Base-by-base conservation (phyloP, 2,797 vertebrate genomes). In the Dendrocincla tyrannina region DNA sequence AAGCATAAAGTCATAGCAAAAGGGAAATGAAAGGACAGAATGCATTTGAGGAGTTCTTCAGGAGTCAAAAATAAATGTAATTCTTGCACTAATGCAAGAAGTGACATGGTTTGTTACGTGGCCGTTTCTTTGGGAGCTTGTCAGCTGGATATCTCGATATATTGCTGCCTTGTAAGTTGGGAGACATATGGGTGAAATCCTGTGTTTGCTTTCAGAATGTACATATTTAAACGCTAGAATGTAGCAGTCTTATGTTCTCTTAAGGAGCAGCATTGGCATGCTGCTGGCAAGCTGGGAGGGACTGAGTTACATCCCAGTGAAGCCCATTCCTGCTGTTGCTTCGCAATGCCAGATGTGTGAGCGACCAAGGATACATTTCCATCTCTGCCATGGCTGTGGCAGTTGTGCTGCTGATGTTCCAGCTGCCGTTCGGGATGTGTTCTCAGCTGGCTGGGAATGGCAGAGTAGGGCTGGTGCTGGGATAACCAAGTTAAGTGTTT, bases 401-500 rank as follows among this genome's bases (percentile, higher is more conserved):
- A 7, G 59, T 77, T 75, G 85, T 4, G 9, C 81, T 80, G 81
- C 92, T 59, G 59, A 2, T 17, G 39, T 66, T 93, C 75, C 92
- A 92, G 95, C 91, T 89, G 91, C 72, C 1, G 1, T 23, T 50
- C 4, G 2, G 94, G 82, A 68, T 62, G 72, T 39, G 41, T 52
- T 89, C 59, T 79, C 89, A 91, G 94, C 84, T 84, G 94, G 62
- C 67, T 91, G 82, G 37, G 84, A 88, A 53, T 30, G 35, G 87
- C 75, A 67, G 92, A 95, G 39, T 63, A 73, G 62, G 32, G 60
- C 91, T 90, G 89, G 24, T 93, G 91, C 64, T 94, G 93, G 39
- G 79, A 69, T 88, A 89, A 88, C 94, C 95, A 95, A 94, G 88
- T 75, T 75, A 50, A 17, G 23, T 58, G 63, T 96, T 88, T 76